Evolutionary conservation across 53 echinoderm and acorn worm species (phyloP), one percentile per base, ranked within the genome.

Genomic region (Paelopatides confundens): DNA sequence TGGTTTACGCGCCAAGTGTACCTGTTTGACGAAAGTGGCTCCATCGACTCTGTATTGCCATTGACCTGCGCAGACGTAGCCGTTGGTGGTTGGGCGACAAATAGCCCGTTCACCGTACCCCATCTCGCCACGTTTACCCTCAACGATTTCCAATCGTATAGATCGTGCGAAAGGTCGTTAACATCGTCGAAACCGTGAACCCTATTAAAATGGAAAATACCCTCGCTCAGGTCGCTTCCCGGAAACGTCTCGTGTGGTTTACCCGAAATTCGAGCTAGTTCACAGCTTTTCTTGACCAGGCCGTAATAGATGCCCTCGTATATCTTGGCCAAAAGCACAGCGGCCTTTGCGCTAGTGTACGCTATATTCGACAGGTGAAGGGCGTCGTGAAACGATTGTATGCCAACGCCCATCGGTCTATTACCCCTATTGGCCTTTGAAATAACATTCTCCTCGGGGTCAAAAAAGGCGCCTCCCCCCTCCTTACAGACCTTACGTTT

Each of bases 21-120:
- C 9, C 68, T 32, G 68, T 67, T 67, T 4, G 68, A 28, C 2
- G 12, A 29, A 0, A 67, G 27, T 28, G 68, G 53, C 53, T 81
- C 82, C 10, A 81, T 81, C 3, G 82, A 81, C 34, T 81, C 82
- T 0, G 26, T 15, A 32, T 81, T 81, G 29, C 82, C 82, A 31
- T 81, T 47, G 33, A 81, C 35, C 21, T 51, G 52, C 4, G 82
- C 29, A 2, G 82, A 81, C 0, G 82, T 2, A 15, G 82, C 82
- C 1, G 82, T 81, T 10, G 82, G 82, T 1, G 82, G 82, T 18
- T 81, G 82, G 6, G 50, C 82, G 3, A 32, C 33, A 4, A 81
- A 47, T 0, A 30, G n/a, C 3, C 53, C 35, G 58, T 81, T 81
- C 3, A 27, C 2, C 3, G 34, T 18, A 3, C 82, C 82, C 11